Conservation (phyloP, 1,140 invertebrate genomes). For the Trachymyrmex septentrionalis region DNA sequence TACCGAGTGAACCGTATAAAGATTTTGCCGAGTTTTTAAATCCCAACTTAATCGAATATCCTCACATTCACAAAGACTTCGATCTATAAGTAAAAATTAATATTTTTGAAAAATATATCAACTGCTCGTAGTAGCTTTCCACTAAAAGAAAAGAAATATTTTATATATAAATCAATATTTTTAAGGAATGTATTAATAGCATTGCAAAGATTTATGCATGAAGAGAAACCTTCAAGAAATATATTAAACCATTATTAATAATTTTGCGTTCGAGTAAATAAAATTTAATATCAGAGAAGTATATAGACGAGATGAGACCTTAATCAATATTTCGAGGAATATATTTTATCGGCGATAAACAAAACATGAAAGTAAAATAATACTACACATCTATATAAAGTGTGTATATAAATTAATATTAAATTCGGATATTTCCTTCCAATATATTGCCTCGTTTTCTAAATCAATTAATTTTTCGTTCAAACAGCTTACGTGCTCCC, state of each 20-base stretch:
- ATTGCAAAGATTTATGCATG: neutral
- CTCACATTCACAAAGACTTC: neutral
- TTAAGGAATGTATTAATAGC: neutral
- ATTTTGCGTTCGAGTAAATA: slow-evolving; percentile 2
- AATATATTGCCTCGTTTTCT: slow-evolving; percentile 18
- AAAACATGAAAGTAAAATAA: slow-evolving; percentile 25
- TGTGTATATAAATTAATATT: slow-evolving; percentile 14
- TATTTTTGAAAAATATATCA: neutral
- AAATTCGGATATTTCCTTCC: neutral
- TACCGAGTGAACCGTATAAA: slow-evolving; percentile 10
- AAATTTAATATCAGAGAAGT: neutral
- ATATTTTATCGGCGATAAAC: neutral
- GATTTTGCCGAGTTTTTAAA: neutral
- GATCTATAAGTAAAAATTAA: neutral
- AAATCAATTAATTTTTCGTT: slow-evolving; percentile 38
- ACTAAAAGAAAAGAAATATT: neutral
- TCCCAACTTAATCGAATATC: neutral
- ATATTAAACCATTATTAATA: slow-evolving; percentile 8
- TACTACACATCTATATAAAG: neutral
- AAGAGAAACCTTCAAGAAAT: neutral
- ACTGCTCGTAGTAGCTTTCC: neutral
- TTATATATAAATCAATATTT: slow-evolving; percentile 12
- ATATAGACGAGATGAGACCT: neutral
- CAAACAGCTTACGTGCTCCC: neutral
- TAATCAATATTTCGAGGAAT: slow-evolving; percentile 9